Conservation (phyloP, 2,113 vertebrate genomes). For the Conger conger region DNA sequence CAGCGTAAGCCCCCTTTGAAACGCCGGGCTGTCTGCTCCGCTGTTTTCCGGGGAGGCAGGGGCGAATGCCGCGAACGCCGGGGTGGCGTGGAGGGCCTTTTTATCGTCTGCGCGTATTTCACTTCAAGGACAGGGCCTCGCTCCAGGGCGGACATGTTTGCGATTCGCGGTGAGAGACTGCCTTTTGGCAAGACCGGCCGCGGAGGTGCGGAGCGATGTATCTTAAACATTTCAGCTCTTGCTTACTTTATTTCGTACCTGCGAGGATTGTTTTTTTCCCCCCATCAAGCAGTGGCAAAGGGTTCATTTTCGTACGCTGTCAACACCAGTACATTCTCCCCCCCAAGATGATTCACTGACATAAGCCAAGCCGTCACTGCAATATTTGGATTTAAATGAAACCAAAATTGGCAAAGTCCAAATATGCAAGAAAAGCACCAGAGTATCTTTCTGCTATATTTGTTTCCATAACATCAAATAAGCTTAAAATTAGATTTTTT, state of each 20-base stretch:
- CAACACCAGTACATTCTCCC: not conserved
- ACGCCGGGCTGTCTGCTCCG: slow-evolving; percentile 2
- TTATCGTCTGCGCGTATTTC: not conserved
- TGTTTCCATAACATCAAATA: too few species aligned
- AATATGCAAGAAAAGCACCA: too few species aligned
- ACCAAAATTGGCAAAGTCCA: too few species aligned
- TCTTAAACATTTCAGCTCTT: not conserved
- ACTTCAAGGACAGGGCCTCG: slow-evolving; percentile 31
- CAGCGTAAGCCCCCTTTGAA: not conserved
- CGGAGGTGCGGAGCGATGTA: slow-evolving; percentile 21
- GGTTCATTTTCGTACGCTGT: not conserved
- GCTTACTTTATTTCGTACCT: not conserved
- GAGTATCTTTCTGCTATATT: too few species aligned
- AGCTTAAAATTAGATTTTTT: too few species aligned
- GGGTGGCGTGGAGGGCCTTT: not conserved
- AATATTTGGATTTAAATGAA: too few species aligned
- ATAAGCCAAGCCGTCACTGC: too few species aligned
- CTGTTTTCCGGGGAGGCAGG: not conserved
- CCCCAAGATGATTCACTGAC: too few species aligned
- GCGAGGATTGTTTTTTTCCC: not conserved
- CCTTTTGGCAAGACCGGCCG: slow-evolving; percentile 30
- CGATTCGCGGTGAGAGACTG: slow-evolving; percentile 38
- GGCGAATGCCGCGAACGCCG: not conserved
- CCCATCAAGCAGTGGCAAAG: not conserved
- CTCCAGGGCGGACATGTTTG: slow-evolving; percentile 42